phyloP scores from a whole-genome alignment of 2,113 vertebrate species.

The Oxyura jamaicensis region DNA sequence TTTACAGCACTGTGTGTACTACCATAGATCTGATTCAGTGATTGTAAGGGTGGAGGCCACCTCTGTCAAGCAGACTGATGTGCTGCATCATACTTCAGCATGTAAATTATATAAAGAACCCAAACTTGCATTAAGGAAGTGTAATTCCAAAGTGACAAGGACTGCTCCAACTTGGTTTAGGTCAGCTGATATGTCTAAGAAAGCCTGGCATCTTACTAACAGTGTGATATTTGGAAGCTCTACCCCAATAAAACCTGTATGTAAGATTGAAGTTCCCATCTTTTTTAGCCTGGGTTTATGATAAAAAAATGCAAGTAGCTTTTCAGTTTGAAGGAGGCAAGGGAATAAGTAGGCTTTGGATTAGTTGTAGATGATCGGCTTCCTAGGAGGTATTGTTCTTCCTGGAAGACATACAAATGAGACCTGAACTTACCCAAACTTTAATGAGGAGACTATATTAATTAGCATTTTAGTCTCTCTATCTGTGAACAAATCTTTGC shows the following conservation, averaged over 20 bases:
- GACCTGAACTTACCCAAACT: neutral
- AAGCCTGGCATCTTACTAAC: neutral
- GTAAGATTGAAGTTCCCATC: neutral
- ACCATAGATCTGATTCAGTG: neutral
- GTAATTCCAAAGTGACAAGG: neutral
- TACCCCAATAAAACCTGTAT: rapidly evolving
- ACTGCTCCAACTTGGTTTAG: neutral
- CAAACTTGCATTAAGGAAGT: neutral
- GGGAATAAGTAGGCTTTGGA: neutral
- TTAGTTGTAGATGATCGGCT: neutral
- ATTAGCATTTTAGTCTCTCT: neutral
- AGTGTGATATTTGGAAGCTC: neutral
- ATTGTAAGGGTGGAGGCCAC: neutral
- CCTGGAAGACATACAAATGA: neutral
- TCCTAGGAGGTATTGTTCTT: neutral
- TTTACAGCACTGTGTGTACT: neutral
- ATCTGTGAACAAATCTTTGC: neutral
- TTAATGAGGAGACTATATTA: neutral
- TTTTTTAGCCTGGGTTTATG: neutral
- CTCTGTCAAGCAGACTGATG: neutral
- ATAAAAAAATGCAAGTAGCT: neutral
- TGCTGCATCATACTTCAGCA: neutral
- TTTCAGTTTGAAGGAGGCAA: neutral
- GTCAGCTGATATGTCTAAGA: neutral
- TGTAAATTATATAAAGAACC: neutral